Base-by-base conservation (phyloP, 2,888 invertebrate genomes). In the Augochlorella aurata region DNA sequence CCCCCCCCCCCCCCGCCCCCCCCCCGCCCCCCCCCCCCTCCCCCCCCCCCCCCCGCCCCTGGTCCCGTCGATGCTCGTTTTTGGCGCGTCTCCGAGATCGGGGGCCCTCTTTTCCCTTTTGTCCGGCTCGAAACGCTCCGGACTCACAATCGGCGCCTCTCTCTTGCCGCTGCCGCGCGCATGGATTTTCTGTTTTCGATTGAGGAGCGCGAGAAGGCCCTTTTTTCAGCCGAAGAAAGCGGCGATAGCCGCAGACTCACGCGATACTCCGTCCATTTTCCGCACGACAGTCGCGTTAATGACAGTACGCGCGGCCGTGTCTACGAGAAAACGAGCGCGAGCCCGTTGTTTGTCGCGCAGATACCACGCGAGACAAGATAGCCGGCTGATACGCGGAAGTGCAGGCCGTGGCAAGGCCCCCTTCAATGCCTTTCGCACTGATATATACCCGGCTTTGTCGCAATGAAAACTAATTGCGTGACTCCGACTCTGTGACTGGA, bases 311-410 rank as follows among this genome's bases (percentile, higher is more conserved):
- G 58, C 58, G 58, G 14, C 58, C 58, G 58, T 58, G 58, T 58
- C 58, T 58, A 65, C 47, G 82, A 81, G 82, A 84, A 76, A 83
- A 83, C 70, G 71, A 71, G 65, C 29, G 50, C 58, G 29, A 14
- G 58, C 24, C 65, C 61, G 81, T 71, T 78, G 84, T 84, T 88
- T 87, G 88, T 86, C 84, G 81, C 82, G 74, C 66, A 86, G 84
- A 88, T 88, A 87, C 45, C 79, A 52, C 76, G 74, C 76, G 81
- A 79, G 88, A 82, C 85, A 81, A 87, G 87, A 91, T 90, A 91
- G 89, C 90, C 81, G 88, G 72, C 87, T 90, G 89, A 91, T 91
- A 92, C 90, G 89, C 93, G 93, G 93, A 93, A 93, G 93, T 91
- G 89, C 87, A 89, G 79, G 70, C 85, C 85, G 82, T 85, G 86